These are phyloP conservation scores for Stylophora pistillata DNA, from an alignment of 64 coral and sea anemone genomes.

Conservation along the genomic window DNA sequence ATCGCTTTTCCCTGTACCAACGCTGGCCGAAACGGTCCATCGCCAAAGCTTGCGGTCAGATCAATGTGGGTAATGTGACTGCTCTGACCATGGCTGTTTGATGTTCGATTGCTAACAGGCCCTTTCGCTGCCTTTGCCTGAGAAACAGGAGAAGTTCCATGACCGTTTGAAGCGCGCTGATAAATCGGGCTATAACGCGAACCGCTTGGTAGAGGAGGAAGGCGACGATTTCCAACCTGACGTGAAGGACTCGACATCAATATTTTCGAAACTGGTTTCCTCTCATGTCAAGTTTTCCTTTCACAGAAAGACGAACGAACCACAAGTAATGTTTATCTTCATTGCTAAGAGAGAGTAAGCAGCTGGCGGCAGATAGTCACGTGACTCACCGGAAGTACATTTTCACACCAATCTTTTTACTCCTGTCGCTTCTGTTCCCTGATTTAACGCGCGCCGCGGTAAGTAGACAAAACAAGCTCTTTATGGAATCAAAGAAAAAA, in stretches of 20 bases:
- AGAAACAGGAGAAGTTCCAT: slow-evolving; percentile 10
- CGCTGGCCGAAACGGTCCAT: slow-evolving; percentile 65
- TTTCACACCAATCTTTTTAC: too few relatives aligned
- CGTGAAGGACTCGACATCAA: slow-evolving; percentile 73
- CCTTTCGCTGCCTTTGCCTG: slow-evolving; percentile 24
- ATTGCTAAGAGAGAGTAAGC: slow-evolving; percentile 23
- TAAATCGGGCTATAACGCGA: slow-evolving; percentile 31
- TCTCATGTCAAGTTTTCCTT: slow-evolving; percentile 18
- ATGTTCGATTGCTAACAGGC: slow-evolving; percentile 42
- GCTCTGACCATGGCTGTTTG: slow-evolving; percentile 46
- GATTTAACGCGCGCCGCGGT: neutral
- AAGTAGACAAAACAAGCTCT: neutral
- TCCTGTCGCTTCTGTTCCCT: too few relatives aligned
- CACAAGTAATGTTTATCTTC: slow-evolving; percentile 38
- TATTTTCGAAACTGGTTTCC: neutral
- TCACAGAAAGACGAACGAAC: neutral
- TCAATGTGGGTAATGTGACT: slow-evolving; percentile 52
- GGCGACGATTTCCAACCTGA: slow-evolving; percentile 60
- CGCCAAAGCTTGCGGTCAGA: slow-evolving; percentile 58
- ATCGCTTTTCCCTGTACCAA: slow-evolving; percentile 67
- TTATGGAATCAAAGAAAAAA: too few relatives aligned
- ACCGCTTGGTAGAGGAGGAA: slow-evolving; percentile 60
- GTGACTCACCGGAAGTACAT: neutral
- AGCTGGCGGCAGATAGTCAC: neutral
- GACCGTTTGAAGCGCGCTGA: slow-evolving; percentile 42